Base-by-base conservation (phyloP, 2,113 vertebrate species). In the Spermophilus dauricus region DNA sequence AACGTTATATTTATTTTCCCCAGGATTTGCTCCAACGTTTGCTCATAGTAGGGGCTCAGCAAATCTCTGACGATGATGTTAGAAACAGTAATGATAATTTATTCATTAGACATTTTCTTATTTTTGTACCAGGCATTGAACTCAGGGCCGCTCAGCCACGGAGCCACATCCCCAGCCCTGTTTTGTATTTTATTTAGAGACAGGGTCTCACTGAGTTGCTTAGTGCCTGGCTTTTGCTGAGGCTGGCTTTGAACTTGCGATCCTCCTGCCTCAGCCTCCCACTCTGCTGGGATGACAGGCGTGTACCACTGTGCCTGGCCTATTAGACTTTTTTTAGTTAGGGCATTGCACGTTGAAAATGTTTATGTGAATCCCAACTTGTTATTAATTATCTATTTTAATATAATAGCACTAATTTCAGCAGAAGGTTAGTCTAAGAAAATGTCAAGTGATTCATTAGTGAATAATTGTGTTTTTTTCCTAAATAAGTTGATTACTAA, bases 361-460 rank as follows among this genome's bases (percentile, higher is more conserved):
- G 58, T 95, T 86, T 10, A 83, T 39, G 6, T 91, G 58, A 88
- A 96, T 95, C 2, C 26, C 48, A 94, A 93, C 81, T 83, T 89
- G 42, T 65, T 95, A 95, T 94, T 90, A 94, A 83, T 97, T 95
- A 94, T 48, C 48, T 42, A 95, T 96, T 97, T 96, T 77, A 91
- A 94, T 39, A 96, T 92, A 97, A 96, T 84, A 58, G 16, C 28
- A 81, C 32, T 94, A 84, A 93, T 97, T 88, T 94, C 72, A 86
- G 45, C 34, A 89, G 45, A 88, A 91, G 67, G 34, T 92, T 91
- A 73, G 42, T 61, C 26, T 94, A 67, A 96, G 69, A 97, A 91
- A 88, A 89, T 97, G 37, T 93, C 96, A 97, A 92, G 32, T 81
- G 73, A 88, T 91, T 82, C 39, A 13, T 96, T 94, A 86, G 30